phyloP scores from a whole-genome alignment of 2,888 invertebrate genomes.

The Volucella inanis region DNA sequence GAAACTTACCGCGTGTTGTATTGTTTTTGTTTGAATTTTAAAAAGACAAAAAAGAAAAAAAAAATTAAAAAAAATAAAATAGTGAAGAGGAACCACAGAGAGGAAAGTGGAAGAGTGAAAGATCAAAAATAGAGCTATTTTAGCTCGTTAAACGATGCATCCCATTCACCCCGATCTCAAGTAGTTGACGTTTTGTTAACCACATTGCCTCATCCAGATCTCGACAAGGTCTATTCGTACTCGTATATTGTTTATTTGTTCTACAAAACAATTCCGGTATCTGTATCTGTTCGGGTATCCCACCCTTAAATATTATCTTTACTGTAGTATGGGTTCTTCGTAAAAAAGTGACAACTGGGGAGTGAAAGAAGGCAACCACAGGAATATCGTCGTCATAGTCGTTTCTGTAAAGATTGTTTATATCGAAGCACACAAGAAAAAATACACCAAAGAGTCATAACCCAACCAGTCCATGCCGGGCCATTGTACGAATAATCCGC shows the following conservation, averaged over 20 bases:
- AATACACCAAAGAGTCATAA: slow-evolving; percentile 28
- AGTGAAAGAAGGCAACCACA: slow-evolving; percentile 33
- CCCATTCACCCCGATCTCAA: slow-evolving; percentile 49
- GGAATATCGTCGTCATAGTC: slow-evolving; percentile 47
- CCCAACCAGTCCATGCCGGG: not conserved
- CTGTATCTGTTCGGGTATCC: slow-evolving; percentile 24
- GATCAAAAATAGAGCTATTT: slow-evolving; percentile 58
- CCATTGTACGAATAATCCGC: slow-evolving; percentile 55
- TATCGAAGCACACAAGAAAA: not conserved
- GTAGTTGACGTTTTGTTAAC: slow-evolving; percentile 68
- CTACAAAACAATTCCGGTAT: slow-evolving; percentile 60
- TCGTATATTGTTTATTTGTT: slow-evolving; percentile 65
- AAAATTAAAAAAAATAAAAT: slow-evolving; percentile 14
- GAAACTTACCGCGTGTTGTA: slow-evolving; percentile 60
- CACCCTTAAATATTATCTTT: slow-evolving; percentile 37
- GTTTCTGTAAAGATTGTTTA: slow-evolving; percentile 50
- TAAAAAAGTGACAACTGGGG: slow-evolving; percentile 52
- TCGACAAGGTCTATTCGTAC: too few species aligned
- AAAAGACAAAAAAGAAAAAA: not conserved
- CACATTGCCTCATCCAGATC: slow-evolving; percentile 51
- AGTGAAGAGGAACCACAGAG: not conserved
- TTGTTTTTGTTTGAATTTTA: slow-evolving; percentile 57
- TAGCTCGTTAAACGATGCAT: slow-evolving; percentile 40
- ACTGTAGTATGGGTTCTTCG: slow-evolving; percentile 17
- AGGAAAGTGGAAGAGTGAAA: slow-evolving; percentile 30